Evolutionary conservation across 2,113 vertebrate species (phyloP), one percentile per base, ranked within the genome.

Genomic region (Etheostoma cragini): DNA sequence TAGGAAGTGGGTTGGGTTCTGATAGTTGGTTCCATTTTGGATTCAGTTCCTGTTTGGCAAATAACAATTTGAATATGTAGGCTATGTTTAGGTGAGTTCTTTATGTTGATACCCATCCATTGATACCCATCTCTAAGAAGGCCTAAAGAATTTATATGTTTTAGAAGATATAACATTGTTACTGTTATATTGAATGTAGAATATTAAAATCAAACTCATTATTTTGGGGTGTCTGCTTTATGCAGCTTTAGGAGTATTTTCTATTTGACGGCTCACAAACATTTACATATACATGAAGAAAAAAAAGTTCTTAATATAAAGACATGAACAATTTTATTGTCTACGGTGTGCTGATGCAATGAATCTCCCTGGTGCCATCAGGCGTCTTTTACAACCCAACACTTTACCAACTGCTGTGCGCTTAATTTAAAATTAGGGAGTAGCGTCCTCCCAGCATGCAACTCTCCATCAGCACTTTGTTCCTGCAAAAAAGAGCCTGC

Each of bases 381-480:
- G 50, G 46, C 45, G 33, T 19, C 58, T 35, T 73, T 80, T 17
- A 54, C 26, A 64, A 65, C 42, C 11, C 14, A 19, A 26, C 13
- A 5, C 56, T 50, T 21, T 24, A 73, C 61, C 69, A 57, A 1
- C 47, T 22, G 58, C 52, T 83, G 66, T 74, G 54, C 15, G 1
- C 76, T 66, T 45, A 21, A 54, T 79, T 64, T 74, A 2, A 74
- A 67, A 58, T 19, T 22, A 85, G 42, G 17, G 22, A 33, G 66
- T 14, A n/a, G 33, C 1, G 0, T 76, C 56, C 56, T 84, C 75
- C 78, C 83, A 86, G 78, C 81, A 54, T 58, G 79, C 47, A 84
- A 1, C 61, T 45, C 21, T 53, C 54, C 49, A 66, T 56, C 30
- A 47, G 21, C 15, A 1, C 63, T 57, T 63, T n/a, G 47, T 68